Percentiles rank a stretch among this genome's conserved stretches.
Evolutionary conservation across 1,140 invertebrate species (phyloP).

Genomic region (Atopsyche davidsoni): DNA sequence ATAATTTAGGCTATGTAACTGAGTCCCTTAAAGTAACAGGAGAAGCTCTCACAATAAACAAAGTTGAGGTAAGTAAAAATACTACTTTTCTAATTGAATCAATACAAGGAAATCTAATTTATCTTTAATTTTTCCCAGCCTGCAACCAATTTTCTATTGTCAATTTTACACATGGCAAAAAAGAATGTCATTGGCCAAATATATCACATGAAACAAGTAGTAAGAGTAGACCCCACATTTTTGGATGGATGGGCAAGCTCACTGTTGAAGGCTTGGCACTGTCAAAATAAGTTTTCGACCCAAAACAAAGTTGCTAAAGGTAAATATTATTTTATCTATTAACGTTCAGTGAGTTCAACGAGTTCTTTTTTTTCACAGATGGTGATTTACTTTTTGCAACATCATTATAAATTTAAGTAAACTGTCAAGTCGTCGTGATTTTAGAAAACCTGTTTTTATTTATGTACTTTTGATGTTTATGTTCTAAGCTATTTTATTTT

Average conservation of each 20-base stretch:
- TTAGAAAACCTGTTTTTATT: no score
- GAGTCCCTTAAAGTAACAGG: conserved; percentile 52
- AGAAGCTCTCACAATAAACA: conserved; percentile 53
- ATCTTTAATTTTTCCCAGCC: conserved; percentile 50
- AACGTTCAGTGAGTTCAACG: no score
- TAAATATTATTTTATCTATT: no score
- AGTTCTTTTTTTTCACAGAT: no score
- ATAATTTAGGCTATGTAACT: conserved; percentile 59
- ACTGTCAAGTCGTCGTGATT: no score
- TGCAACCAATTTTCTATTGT: conserved; percentile 62
- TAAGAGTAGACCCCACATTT: conserved; percentile 53
- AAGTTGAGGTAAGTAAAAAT: conserved; percentile 55
- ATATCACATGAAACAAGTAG: conserved; percentile 59
- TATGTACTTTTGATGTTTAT: no score
- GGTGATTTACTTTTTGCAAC: no score
- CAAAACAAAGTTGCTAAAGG: no score
- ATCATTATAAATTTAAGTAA: no score
- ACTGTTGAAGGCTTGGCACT: conserved; percentile 55
- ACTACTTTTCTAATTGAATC: neutral
- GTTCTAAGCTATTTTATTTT: conserved; percentile 14
- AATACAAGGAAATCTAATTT: conserved; percentile 1
- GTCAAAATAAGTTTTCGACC: conserved; percentile 41
- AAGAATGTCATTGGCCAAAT: conserved; percentile 61
- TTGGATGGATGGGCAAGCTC: conserved; percentile 49
- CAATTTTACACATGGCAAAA: conserved; percentile 58